Evolutionary conservation across 1,140 invertebrate genomes (phyloP), one percentile per base, ranked within the genome.

Genomic region (Brachionus rubens): DNA sequence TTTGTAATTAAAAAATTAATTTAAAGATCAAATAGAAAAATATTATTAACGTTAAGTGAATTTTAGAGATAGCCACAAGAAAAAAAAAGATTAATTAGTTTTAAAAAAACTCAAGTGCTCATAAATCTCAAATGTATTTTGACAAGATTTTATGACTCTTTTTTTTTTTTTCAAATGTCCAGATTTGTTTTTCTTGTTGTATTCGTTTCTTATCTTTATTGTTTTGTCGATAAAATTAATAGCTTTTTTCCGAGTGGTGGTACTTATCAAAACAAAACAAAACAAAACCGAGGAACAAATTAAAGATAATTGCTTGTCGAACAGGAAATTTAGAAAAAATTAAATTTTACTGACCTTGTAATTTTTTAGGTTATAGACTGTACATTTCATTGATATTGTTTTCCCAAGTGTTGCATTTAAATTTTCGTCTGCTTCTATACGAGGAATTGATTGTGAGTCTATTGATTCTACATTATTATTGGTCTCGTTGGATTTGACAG

Each of bases 61-160:
- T 36, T 30, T 33, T 19, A 59, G 54, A 59, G 19, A 36, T 36
- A 6, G 19, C 33, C 12, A 3, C 16, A 28, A 36, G 19, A 16
- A 21, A 59, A 59, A 33, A 59, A 19, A 16, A 59, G 36, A 36
- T 16, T 36, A 59, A 59, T 59, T 59, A 59, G 36, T 36, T 14
- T 54, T 10, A 54, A 36, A 33, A 9, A 43, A 24, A 43, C 21
- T 65, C 59, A 65, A 65, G 59, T 65, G 59, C 36, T 46, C 59
- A 65, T 65, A 65, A 65, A 65, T 65, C 41, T 40, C 59, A 43
- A 65, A 65, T 65, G 30, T 59, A 59, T 59, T 59, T 59, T 40
- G 54, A 59, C 54, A 59, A 59, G 28, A 59, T 65, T 65, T 65
- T 43, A 24, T 65, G 21, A 65, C 19, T 65, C 43, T 21, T 43